Evolutionary conservation across 2,888 invertebrate genomes (phyloP), one percentile per base, ranked within the genome.

Genomic region (Andrena haemorrhoa): DNA sequence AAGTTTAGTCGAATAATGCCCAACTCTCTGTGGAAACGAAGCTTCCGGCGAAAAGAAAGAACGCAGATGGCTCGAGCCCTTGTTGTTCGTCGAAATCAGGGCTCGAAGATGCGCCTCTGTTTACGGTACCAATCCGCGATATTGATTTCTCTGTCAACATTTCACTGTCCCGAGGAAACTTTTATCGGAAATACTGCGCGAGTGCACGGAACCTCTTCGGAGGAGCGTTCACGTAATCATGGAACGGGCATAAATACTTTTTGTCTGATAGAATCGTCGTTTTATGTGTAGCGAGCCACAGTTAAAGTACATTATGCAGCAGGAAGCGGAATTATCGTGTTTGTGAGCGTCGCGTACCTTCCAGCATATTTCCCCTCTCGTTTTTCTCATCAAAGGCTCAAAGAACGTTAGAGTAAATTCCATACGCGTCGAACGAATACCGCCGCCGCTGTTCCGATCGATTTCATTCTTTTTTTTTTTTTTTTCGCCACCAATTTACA

Each of bases 401-500:
- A 84, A 84, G 76, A 76, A 63, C 75, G 63, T 35, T 80, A 60
- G 49, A 70, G 76, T 60, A 78, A 86, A 86, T 86, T 86, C 82
- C 74, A 82, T 75, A 78, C 78, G 63, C 77, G 65, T 16, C 20
- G 71, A 76, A 69, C 75, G 69, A 41, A 16, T 41, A 29, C 60
- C 64, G 8, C 60, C 64, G 8, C 47, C 20, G 35, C 23, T 29
- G 29, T 31, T 41, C n/a, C 20, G 31, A 53, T 76, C 66, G 64
- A 73, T 83, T 75, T 79, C 29, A 26, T 47, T 20, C 47, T 41
- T n/a, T 51, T 41, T 35, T 72, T 78, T 75, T 83, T 86, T 64
- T 75, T 76, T 86, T 82, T 79, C 56, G 35, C 51, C 80, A 60
- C 68, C 83, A 87, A 86, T 86, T 87, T 86, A 83, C 83, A 65